Conservation (phyloP, 2,113 vertebrate species). For the Azemiops feae region DNA sequence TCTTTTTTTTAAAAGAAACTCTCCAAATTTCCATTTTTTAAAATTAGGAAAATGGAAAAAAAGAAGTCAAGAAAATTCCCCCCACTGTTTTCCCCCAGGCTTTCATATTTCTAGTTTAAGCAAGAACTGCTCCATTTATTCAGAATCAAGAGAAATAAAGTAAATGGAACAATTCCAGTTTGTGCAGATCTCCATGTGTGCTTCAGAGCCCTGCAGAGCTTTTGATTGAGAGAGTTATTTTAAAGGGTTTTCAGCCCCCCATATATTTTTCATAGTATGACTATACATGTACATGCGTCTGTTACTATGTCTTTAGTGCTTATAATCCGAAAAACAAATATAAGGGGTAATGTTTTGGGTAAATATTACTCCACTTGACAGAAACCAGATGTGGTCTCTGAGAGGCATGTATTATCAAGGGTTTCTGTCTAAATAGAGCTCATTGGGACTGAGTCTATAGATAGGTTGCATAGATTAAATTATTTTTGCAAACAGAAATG, state of each 20-base stretch:
- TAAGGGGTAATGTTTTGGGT: not conserved
- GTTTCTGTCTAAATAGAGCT: not conserved
- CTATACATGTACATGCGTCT: not conserved
- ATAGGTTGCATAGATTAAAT: not conserved
- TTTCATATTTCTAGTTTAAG: not conserved
- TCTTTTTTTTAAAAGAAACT: not conserved
- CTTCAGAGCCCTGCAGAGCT: constrained; percentile 31
- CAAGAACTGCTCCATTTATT: not conserved
- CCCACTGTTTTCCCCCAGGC: not conserved
- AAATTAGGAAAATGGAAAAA: not conserved
- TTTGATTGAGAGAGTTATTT: constrained; percentile 3
- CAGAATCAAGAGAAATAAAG: not conserved
- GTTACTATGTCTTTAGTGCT: constrained; percentile 6
- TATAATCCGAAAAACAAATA: not conserved
- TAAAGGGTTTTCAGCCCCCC: not conserved
- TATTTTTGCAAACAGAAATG: not conserved
- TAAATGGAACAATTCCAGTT: not conserved
- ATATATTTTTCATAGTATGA: not conserved
- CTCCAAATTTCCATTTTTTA: not conserved
- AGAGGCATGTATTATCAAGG: not conserved
- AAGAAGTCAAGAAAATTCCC: not conserved
- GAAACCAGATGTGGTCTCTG: not conserved
- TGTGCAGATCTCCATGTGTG: constrained; percentile 16
- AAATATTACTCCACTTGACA: not conserved
- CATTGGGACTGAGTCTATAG: not conserved